A percentile compares a stretch with the other conserved stretches of the same genome.
Conservation (phyloP, 2,113 vertebrate genomes). For the Vulpes lagopus region DNA sequence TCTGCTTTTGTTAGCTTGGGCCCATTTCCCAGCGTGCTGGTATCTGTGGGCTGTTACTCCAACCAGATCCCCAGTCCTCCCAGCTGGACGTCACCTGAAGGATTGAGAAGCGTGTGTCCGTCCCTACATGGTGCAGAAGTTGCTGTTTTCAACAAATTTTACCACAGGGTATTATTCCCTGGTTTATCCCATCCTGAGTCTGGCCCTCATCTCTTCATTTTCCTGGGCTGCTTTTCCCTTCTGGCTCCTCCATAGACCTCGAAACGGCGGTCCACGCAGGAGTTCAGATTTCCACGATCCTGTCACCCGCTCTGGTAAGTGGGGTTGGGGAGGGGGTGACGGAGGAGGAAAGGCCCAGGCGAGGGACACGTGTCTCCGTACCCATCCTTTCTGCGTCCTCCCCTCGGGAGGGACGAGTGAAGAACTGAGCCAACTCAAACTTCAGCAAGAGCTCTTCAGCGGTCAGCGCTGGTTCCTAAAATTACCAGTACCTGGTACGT, state of each 20-base stretch:
- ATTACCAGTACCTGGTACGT: not conserved
- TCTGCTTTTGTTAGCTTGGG: not conserved
- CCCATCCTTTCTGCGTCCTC: not conserved
- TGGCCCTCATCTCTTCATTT: not conserved
- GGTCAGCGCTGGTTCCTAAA: not conserved
- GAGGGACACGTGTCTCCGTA: not conserved
- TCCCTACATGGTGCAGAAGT: not conserved
- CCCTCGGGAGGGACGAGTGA: not conserved
- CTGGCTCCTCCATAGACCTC: not conserved
- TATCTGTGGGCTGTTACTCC: constrained; percentile 10
- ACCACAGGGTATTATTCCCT: not conserved
- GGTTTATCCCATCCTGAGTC: constrained; percentile 45
- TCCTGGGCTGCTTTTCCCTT: not conserved
- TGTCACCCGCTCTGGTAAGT: not conserved
- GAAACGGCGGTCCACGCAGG: not conserved
- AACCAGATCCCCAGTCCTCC: not conserved
- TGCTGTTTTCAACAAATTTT: constrained; percentile 33
- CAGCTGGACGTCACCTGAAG: not conserved
- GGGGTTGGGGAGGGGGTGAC: not conserved
- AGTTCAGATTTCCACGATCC: not conserved
- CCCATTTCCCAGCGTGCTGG: not conserved
- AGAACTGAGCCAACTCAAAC: constrained; percentile 28
- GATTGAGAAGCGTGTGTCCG: not conserved
- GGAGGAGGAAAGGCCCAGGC: not conserved
- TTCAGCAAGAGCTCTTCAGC: constrained; percentile 50